Evolutionary conservation across 2,797 vertebrate species (phyloP), one percentile per base, ranked within the genome.

Genomic region (Sarcophilus harrisii): DNA sequence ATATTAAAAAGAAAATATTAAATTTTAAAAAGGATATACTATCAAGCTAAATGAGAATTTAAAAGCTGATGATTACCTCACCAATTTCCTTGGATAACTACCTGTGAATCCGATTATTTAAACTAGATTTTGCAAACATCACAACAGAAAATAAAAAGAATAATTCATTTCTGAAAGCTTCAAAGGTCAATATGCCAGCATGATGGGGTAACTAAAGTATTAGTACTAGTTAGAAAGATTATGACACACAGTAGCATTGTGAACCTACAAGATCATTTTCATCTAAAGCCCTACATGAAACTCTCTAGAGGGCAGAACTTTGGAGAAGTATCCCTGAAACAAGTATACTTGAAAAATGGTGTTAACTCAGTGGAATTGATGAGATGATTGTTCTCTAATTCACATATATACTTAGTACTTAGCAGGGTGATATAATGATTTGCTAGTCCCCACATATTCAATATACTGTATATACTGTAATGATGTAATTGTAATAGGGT

Each of bases 91-190:
- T 93, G 27, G n/a, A n/a, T 92, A 73, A 29, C 24, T 93, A 45
- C 38, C 38, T 87, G 27, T 57, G 90, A 95, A 66, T 32, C 0
- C n/a, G 91, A 91, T 91, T 92, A 94, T 90, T 13, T 93, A 93
- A 95, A 4, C 57, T 92, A 16, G 57, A 90, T 45, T 55, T 18
- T 92, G n/a, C 28, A 92, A 62, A 58, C 21, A 90, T n/a, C 91
- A 90, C 14, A 87, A 92, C 18, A 66, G 52, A 93, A 2, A 93
- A 54, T 90, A 96, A 95, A 95, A 90, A 1, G 92, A 29, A 73
- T 54, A 92, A 87, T 58, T 94, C 81, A 62, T 54, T 94, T 91
- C 91, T 14, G 2, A 2, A 58, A 94, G 32, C 57, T 95, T 91
- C 60, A 10, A 57, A 45, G 21, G 18, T 9, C 38, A 24, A 45